Base-by-base conservation (phyloP, 2,113 vertebrate genomes). In the Poeciliopsis prolifica region DNA sequence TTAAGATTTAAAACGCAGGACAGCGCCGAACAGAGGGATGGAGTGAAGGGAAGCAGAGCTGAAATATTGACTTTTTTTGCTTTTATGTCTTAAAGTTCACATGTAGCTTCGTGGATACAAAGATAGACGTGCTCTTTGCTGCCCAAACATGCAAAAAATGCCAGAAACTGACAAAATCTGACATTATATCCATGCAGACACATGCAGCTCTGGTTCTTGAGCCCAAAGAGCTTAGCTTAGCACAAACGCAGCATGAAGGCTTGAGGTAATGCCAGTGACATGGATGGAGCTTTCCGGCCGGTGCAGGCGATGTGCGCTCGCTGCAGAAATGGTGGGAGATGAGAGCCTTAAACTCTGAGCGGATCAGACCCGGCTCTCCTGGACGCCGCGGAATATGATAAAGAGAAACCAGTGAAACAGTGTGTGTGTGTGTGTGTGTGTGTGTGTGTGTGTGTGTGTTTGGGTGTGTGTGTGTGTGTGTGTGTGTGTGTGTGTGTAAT, bases 221-320 rank as follows among this genome's bases (percentile, higher is more conserved):
- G 72, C 70, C 75, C 72, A 87, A 90, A 92, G 73, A 86, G 89
- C 90, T 92, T 92, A 91, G 87, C 88, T 87, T 87, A 83, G 90
- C 88, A 88, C 85, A 87, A 92, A 91, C 58, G 80, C 78, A 86
- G 81, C 88, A 90, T 89, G 87, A 78, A 79, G 84, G 85, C 89
- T 89, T 22, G 81, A 79, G 86, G 80, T 93, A 92, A 91, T 91
- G 84, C 90, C 87, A 79, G 92, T 91, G 90, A 91, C 87, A 91
- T 90, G 89, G 91, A 84, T 85, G 77, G 81, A 88, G 88, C 87
- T 92, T 90, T 90, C 68, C 71, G 75, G 67, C 69, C 74, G 30
- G 44, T 72, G 72, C 74, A 81, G 64, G 79, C 37, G 73, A 31
- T 58, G 51, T 71, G 70, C 76, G 66, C 69, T 65, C 69, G 29